Percentiles rank a stretch among this genome's conserved stretches.
Conservation (phyloP, 2,797 vertebrate species). For the Clamator glandarius region DNA sequence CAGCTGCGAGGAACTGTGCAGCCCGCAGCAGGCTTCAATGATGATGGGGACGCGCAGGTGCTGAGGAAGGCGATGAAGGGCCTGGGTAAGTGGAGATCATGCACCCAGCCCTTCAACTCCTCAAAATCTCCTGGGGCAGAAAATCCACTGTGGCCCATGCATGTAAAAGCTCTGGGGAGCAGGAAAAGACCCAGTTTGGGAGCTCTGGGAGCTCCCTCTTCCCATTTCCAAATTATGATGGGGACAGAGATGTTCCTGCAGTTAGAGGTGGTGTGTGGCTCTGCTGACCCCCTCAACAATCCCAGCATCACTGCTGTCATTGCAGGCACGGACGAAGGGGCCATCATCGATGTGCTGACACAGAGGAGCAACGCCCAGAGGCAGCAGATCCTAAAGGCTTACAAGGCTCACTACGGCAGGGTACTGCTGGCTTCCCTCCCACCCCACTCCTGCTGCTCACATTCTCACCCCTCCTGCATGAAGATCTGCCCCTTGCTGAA, state of each 20-base stretch:
- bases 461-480: fast-evolving
- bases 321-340: constrained; percentile 91
- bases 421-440: constrained; percentile 61
- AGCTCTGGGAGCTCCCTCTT: neutral
- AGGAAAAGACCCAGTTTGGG: neutral
- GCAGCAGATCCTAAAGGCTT: constrained; percentile 90
- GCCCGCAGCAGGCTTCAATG: constrained; percentile 79
- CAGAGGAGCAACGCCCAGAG: constrained; percentile 91
- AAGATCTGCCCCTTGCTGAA: neutral
- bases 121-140: neutral
- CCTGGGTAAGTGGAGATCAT: constrained; percentile 80
- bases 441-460: neutral
- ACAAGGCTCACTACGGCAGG: constrained; percentile 94
- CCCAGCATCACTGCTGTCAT: neutral
- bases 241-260: fast-evolving
- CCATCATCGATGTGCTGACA: constrained; percentile 90
- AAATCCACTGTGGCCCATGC: neutral
- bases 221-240: neutral
- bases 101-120: neutral
- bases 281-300: neutral
- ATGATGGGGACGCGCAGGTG: constrained; percentile 88
- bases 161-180: neutral
- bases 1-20: constrained; percentile 88
- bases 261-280: neutral
- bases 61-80: constrained; percentile 98